Percentiles rank a stretch among this genome's conserved stretches.
Evolutionary conservation across 2,888 invertebrate species (phyloP).

Genomic region (Drosophila kambysellisi): DNA sequence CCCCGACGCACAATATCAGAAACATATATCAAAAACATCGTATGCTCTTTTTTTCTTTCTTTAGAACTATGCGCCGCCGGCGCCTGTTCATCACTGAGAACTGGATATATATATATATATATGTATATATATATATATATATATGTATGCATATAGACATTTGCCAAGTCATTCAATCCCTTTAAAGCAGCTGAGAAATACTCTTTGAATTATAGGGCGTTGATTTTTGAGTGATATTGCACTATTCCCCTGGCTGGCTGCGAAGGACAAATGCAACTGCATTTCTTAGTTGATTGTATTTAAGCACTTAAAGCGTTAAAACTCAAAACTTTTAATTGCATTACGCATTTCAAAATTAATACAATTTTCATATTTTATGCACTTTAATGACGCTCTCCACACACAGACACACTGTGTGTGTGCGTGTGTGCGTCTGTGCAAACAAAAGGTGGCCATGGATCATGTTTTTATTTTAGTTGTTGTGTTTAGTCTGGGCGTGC

Average conservation of each 20-base stretch:
- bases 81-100: slow-evolving; percentile 50
- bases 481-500: slow-evolving; percentile 68
- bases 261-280: slow-evolving; percentile 14
- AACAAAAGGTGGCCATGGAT: slow-evolving; percentile 47
- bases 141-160: background rate
- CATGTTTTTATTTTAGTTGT: slow-evolving; percentile 61
- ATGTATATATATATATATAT: background rate
- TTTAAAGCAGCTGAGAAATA: slow-evolving; percentile 9
- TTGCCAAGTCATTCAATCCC: slow-evolving; percentile 51
- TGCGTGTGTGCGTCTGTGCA: slow-evolving; percentile 30
- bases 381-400: slow-evolving; percentile 36
- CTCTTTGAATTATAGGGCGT: slow-evolving; percentile 69
- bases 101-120: slow-evolving; percentile 3
- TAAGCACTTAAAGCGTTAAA: slow-evolving; percentile 34
- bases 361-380: slow-evolving; percentile 42
- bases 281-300: slow-evolving; percentile 38
- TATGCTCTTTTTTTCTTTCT: slow-evolving; percentile 54
- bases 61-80: slow-evolving; percentile 71
- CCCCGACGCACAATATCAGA: slow-evolving; percentile 62
- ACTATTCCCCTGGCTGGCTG: slow-evolving; percentile 53
- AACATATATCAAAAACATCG: slow-evolving; percentile 51
- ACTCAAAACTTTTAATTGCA: slow-evolving; percentile 22
- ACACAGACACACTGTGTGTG: background rate
- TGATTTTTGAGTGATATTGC: slow-evolving; percentile 80
- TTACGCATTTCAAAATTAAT: slow-evolving; percentile 13